Conservation (phyloP, 2,113 vertebrate species). For the Carassius carassius region DNA sequence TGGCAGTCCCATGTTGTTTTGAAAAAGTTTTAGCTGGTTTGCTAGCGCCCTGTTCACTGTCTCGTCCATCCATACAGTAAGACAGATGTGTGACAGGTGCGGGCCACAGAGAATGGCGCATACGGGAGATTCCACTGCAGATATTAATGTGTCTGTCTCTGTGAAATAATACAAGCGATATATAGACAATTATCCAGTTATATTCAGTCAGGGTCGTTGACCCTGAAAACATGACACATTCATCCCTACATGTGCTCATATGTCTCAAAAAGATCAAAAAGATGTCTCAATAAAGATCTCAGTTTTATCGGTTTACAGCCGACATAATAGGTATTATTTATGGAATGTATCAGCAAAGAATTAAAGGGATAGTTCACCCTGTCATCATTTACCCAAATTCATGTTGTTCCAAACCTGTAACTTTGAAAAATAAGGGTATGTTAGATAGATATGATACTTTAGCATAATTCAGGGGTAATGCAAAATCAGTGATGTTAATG, state of each 20-base stretch:
- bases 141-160: not conserved
- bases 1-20: constrained; percentile 2
- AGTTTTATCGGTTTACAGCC: not conserved
- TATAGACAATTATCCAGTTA: not conserved
- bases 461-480: not conserved
- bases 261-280: too few relatives aligned
- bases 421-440: not conserved
- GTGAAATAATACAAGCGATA: not conserved
- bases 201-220: constrained; percentile 20
- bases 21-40: constrained; percentile 57
- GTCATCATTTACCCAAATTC: not conserved
- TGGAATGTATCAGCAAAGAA: not conserved
- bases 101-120: constrained; percentile 12
- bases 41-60: constrained; percentile 43
- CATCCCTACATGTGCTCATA: not conserved
- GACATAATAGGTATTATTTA: not conserved
- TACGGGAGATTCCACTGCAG: not conserved
- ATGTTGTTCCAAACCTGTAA: not conserved
- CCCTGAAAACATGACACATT: constrained; percentile 17
- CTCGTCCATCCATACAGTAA: constrained; percentile 58
- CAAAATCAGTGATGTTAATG: not conserved
- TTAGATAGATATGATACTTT: not conserved
- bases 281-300: not conserved
- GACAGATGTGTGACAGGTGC: constrained; percentile 54
- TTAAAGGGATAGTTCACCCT: not conserved